These are phyloP conservation scores for Origma solitaria DNA, from an alignment of 2,113 vertebrate genomes.

Conservation along the genomic window DNA sequence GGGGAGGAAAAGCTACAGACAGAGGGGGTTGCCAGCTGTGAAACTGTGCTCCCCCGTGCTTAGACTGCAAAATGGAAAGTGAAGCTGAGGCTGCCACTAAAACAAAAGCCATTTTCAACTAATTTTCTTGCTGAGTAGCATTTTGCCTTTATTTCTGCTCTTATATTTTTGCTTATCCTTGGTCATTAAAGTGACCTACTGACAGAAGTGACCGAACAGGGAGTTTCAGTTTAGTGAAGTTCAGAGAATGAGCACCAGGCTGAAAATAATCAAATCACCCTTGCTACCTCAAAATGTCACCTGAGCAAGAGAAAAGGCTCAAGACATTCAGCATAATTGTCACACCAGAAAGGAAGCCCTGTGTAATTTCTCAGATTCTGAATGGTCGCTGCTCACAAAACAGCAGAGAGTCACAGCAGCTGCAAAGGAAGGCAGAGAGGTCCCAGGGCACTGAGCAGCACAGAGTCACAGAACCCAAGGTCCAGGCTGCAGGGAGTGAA, in stretches of 20 bases:
- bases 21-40: neutral
- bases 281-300: neutral
- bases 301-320: neutral
- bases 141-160: neutral
- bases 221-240: neutral
- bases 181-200: neutral
- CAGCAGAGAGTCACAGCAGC: neutral
- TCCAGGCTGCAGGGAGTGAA: neutral
- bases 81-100: neutral
- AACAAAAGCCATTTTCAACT: neutral
- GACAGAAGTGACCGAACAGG: rapidly evolving
- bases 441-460: neutral
- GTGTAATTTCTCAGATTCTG: neutral
- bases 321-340: neutral
- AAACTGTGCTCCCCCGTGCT: neutral
- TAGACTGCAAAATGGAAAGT: neutral
- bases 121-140: rapidly evolving
- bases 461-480: rapidly evolving
- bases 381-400: neutral
- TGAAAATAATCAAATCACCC: neutral
- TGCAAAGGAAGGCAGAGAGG: neutral
- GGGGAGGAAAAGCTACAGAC: neutral
- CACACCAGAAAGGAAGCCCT: neutral
- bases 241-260: neutral
- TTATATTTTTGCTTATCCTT: neutral